Conservation (phyloP, 2,888 invertebrate species). For the Mamestra brassicae region DNA sequence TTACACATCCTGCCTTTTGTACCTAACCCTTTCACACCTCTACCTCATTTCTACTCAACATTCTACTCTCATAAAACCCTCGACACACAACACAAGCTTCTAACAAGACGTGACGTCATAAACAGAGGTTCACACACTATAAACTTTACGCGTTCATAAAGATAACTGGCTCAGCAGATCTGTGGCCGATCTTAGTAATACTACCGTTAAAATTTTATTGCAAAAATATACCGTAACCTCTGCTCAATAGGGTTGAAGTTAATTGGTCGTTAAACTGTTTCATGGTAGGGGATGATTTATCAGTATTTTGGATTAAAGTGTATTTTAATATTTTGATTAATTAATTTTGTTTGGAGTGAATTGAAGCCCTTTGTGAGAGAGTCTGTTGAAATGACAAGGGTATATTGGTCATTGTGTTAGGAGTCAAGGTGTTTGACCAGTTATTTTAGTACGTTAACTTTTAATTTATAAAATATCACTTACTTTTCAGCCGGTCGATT, state of each 20-base stretch:
- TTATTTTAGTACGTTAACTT: not conserved
- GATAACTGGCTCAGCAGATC: constrained; percentile 46
- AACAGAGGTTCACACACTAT: constrained; percentile 58
- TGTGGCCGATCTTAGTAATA: constrained; percentile 35
- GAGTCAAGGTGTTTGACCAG: not conserved
- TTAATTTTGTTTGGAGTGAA: not conserved
- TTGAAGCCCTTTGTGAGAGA: not conserved
- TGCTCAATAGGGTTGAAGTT: constrained; percentile 39
- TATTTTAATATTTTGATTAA: constrained; percentile 21
- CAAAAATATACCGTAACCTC: constrained; percentile 41
- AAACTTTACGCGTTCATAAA: constrained; percentile 61
- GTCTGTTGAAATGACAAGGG: not conserved
- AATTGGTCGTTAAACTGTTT: constrained; percentile 45
- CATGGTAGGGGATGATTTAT: not conserved
- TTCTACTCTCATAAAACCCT: constrained; percentile 26
- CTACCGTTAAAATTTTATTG: constrained; percentile 54
- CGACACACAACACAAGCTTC: constrained; percentile 7
- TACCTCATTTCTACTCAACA: not conserved
- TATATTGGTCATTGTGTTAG: not conserved
- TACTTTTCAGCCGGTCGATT: too few relatives aligned
- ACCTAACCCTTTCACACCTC: not conserved
- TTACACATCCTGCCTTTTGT: too few relatives aligned
- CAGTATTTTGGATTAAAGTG: not conserved
- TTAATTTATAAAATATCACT: too few relatives aligned
- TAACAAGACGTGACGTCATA: constrained; percentile 41